Base-by-base conservation (phyloP, 2,797 vertebrate species). In the Stomatorhinus walkeri region DNA sequence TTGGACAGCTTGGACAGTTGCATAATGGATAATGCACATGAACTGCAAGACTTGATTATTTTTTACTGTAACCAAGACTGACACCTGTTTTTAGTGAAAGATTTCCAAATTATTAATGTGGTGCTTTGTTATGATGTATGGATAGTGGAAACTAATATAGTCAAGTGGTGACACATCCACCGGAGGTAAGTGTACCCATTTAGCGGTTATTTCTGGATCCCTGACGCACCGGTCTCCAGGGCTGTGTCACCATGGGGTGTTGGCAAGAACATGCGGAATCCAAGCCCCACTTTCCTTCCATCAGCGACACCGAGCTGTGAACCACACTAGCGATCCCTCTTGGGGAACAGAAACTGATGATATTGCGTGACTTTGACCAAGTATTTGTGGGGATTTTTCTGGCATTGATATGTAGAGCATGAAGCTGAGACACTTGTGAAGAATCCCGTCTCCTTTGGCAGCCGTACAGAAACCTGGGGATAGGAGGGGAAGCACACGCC, bases 211-310 rank as follows among this genome's bases (percentile, higher is more conserved):
- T 84, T 51, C 48, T 84, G 22, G 81, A 84, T 84, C 76, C 76
- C n/a, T 84, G 85, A 87, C 85, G 51, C 32, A 59, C 24, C 28
- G 84, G 84, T 86, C 84, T 86, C 84, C 7, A 24, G 85, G 85
- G 85, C 51, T 87, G 51, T 56, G 16, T 87, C 51, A 59, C 85
- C 52, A 87, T 14, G 51, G 84, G 84, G 52, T 56, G 28, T 59
- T 40, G 51, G 51, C n/a, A 56, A 40, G 81, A 84, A 24, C 81
- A 51, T 49, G 43, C n/a, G n/a, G 22, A 84, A 22, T 84, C 16
- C n/a, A 84, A 24, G 49, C 43, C 19, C 81, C 48, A 51, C 81
- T 48, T 49, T 51, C 10, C 43, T 40, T 87, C 24, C 49, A 36
- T 43, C 22, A 36, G 28, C 6, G 9, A 12, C 16, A 36, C 52